Evolutionary conservation across 2,797 vertebrate genomes (phyloP), one percentile per base, ranked within the genome.

Genomic region (Dendrocincla tyrannina): DNA sequence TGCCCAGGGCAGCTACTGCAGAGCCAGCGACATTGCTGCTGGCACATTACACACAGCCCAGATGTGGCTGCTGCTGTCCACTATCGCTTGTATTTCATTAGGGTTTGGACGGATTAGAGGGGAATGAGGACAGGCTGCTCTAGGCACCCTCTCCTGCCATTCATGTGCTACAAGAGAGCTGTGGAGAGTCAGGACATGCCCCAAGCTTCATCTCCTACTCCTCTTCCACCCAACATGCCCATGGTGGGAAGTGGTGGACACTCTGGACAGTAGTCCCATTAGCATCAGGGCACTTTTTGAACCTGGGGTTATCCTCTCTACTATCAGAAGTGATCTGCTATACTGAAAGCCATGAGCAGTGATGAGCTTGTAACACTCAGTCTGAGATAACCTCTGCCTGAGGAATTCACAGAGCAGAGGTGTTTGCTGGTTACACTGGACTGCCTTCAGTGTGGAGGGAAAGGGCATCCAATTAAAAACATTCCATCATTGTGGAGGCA

Each of bases 241-340:
- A 1, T 0, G 1, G 23, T 49, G 58, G 25, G 66, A 58, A 42
- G 39, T 7, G 17, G 7, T 11, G 24, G 44, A 58, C 42, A 16
- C 19, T 37, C 24, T 63, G 39, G 11, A 79, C 27, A 7, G 35
- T 30, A 17, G 8, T 20, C 74, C 52, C 6, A 3, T 39, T 47
- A 17, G 10, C 19, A 32, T 11, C 3, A 2, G 77, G 27, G 24
- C 17, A 22, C 13, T 41, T 47, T 32, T 37, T 60, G 78, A 69
- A 46, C 55, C 0, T 23, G 20, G 11, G 10, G 5, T 50, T 93
- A 5, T 82, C 78, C 24, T 82, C 41, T 68, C 42, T 73, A 2
- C 67, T 0, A 0, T 55, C 59, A 58, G 52, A 50, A 47, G 1
- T 66, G 19, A n/a, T 69, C 55, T 62, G 17, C 59, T 79, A 24